phyloP scores from a whole-genome alignment of 1,140 invertebrate genomes.

The Drosophila busckii region DNA sequence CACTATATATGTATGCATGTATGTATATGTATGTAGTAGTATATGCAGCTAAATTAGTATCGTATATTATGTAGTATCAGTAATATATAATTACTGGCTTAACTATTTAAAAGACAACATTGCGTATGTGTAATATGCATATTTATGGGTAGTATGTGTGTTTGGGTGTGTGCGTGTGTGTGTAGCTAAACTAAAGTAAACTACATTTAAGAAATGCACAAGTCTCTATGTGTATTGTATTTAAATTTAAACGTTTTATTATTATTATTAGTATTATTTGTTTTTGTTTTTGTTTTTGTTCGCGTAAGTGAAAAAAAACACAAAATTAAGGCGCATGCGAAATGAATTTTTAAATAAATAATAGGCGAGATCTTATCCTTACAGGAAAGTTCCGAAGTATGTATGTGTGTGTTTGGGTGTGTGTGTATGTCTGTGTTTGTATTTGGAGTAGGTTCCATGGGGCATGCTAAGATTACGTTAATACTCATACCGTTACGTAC shows the following conservation, averaged over 20 bases:
- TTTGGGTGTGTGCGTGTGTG: slow-evolving; percentile 11
- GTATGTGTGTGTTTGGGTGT: slow-evolving; percentile 22
- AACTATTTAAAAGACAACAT: slow-evolving; percentile 34
- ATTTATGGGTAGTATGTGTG: slow-evolving; percentile 20
- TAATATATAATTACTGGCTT: slow-evolving; percentile 25
- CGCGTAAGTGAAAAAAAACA: slow-evolving; percentile 56
- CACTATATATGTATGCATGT: slow-evolving; percentile 26
- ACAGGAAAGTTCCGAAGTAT: slow-evolving; percentile 73
- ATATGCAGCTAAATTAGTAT: slow-evolving; percentile 24
- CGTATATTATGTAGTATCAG: slow-evolving; percentile 22
- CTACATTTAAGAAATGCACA: slow-evolving; percentile 77
- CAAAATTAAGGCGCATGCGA: slow-evolving; percentile 44
- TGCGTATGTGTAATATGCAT: slow-evolving; percentile 41
- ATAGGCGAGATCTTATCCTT: slow-evolving; percentile 72
- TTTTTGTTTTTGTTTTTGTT: slow-evolving; percentile 9
- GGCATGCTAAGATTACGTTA: slow-evolving; percentile 27
- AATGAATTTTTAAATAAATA: slow-evolving; percentile 34
- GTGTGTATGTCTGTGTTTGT: slow-evolving; percentile 17
- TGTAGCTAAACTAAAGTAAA: slow-evolving; percentile 46
- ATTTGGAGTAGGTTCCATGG: no score
- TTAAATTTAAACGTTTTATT: slow-evolving; percentile 14
- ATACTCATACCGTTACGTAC: slow-evolving; percentile 45
- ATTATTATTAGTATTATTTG: not conserved
- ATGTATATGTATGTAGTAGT: slow-evolving; percentile 16
- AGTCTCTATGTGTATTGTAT: slow-evolving; percentile 51